phyloP scores from a whole-genome alignment of 2,888 invertebrate species.

The Trissolcus brochymenae region DNA sequence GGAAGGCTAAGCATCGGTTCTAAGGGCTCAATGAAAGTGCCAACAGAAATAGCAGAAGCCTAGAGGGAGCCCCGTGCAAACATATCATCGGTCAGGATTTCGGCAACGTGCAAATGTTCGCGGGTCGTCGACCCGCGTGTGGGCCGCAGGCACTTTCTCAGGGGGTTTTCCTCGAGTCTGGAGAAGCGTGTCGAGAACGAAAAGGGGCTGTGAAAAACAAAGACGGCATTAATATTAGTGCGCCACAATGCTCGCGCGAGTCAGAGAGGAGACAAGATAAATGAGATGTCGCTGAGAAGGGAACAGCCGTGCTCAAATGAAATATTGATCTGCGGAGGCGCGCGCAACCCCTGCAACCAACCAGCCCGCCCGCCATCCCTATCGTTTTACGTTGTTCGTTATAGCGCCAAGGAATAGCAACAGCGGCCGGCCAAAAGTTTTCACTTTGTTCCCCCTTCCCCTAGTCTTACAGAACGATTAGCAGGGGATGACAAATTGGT shows the following conservation, averaged over 20 bases:
- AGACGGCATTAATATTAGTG: slow-evolving; percentile 23
- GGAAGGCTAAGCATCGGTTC: too few relatives aligned
- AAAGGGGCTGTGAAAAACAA: slow-evolving; percentile 15
- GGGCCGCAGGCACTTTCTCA: too few relatives aligned
- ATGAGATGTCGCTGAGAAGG: slow-evolving; percentile 47
- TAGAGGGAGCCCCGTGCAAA: too few relatives aligned
- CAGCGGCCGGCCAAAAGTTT: slow-evolving; percentile 22
- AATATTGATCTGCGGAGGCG: slow-evolving; percentile 75
- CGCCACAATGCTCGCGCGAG: slow-evolving; percentile 38
- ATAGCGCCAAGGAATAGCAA: slow-evolving; percentile 49
- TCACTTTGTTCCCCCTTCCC: not conserved
- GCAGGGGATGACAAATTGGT: too few relatives aligned
- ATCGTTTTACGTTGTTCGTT: slow-evolving; percentile 65
- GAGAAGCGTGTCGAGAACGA: too few relatives aligned
- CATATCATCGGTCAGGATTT: too few relatives aligned
- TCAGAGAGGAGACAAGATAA: slow-evolving; percentile 48
- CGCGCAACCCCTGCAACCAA: slow-evolving; percentile 74
- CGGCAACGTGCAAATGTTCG: too few relatives aligned
- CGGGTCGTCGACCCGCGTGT: too few relatives aligned
- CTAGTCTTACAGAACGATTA: too few relatives aligned
- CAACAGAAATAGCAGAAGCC: too few relatives aligned
- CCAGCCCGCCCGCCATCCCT: slow-evolving; percentile 63
- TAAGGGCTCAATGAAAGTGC: too few relatives aligned
- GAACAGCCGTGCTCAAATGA: slow-evolving; percentile 70
- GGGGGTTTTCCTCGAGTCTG: too few relatives aligned